Percentiles rank a stretch among this genome's conserved stretches.
phyloP scores from a whole-genome alignment of 2,888 invertebrate species.

The Camponotus fellah region DNA sequence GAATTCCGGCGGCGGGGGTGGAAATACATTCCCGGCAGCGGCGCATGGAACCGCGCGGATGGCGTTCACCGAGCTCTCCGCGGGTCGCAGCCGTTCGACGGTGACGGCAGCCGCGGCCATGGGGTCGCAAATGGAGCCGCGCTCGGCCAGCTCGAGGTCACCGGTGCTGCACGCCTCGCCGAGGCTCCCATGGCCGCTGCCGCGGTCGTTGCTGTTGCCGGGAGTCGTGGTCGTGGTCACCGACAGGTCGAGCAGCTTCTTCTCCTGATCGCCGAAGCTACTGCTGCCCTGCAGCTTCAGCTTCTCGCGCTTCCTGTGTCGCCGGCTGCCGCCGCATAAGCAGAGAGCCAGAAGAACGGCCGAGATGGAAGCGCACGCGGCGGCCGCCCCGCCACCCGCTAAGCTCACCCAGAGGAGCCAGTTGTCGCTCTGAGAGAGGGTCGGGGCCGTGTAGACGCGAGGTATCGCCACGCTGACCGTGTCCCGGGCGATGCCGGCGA shows the following conservation, averaged over 20 bases:
- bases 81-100: constrained; percentile 82
- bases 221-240: constrained; percentile 88
- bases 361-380: constrained; percentile 89
- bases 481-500: constrained; percentile 86
- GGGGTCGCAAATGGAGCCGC: constrained; percentile 79
- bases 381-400: constrained; percentile 90
- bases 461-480: constrained; percentile 89
- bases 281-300: constrained; percentile 92
- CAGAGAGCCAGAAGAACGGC: constrained; percentile 88
- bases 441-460: constrained; percentile 92
- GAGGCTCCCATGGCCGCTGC: constrained; percentile 78
- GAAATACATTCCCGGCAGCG: constrained; percentile 84
- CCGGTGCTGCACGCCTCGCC: constrained; percentile 81
- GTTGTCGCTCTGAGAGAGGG: constrained; percentile 91
- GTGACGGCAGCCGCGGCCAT: constrained; percentile 86
- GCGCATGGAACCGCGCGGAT: constrained; percentile 84
- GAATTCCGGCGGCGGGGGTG: constrained; percentile 85
- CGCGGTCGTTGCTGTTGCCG: constrained; percentile 82
- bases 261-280: constrained; percentile 95
- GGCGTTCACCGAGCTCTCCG: constrained; percentile 75
- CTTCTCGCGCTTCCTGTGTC: constrained; percentile 87
- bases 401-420: constrained; percentile 91
- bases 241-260: constrained; percentile 94
- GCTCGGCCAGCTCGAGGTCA: constrained; percentile 81
- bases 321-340: constrained; percentile 87